Evolutionary conservation across 2,888 invertebrate species (phyloP).

Genomic region (Microdon myrmicae): DNA sequence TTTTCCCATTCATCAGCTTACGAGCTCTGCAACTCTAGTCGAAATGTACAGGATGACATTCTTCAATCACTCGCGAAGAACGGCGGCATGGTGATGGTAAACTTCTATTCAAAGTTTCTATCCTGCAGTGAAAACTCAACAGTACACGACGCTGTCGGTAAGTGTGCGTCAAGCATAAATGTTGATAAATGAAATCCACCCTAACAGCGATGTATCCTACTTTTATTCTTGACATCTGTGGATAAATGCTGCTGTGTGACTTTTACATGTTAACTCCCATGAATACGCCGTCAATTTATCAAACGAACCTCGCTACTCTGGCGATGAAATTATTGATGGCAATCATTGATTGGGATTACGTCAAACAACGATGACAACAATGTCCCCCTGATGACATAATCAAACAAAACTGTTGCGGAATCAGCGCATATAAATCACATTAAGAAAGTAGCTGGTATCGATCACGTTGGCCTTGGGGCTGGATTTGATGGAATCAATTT

Average conservation of each 20-base stretch:
- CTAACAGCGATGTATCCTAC: slow-evolving; percentile 33
- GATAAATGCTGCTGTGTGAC: background rate
- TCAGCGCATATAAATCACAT: slow-evolving; percentile 92
- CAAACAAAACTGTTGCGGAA: slow-evolving; percentile 5
- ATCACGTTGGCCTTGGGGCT: slow-evolving; percentile 88
- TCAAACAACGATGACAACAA: slow-evolving; percentile 8
- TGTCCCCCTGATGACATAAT: background rate
- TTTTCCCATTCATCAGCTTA: slow-evolving; percentile 88
- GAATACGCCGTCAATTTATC: slow-evolving; percentile 20
- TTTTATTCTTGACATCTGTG: slow-evolving; percentile 10
- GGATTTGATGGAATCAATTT: slow-evolving; percentile 91
- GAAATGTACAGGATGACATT: slow-evolving; percentile 84
- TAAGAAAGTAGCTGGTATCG: slow-evolving; percentile 84
- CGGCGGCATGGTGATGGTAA: slow-evolving; percentile 87
- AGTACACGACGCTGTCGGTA: slow-evolving; percentile 83
- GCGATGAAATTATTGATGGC: slow-evolving; percentile 20
- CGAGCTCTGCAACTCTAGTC: slow-evolving; percentile 81
- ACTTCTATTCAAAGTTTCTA: slow-evolving; percentile 83
- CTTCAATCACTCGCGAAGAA: slow-evolving; percentile 78
- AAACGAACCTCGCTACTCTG: no score
- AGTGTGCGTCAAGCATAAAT: slow-evolving; percentile 56
- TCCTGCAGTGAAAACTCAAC: slow-evolving; percentile 80
- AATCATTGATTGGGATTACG: slow-evolving; percentile 13
- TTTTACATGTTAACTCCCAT: slow-evolving; percentile 14
- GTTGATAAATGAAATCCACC: slow-evolving; percentile 38